Base-by-base conservation (phyloP, 1,140 invertebrate genomes). In the Drosophila kohkoa region DNA sequence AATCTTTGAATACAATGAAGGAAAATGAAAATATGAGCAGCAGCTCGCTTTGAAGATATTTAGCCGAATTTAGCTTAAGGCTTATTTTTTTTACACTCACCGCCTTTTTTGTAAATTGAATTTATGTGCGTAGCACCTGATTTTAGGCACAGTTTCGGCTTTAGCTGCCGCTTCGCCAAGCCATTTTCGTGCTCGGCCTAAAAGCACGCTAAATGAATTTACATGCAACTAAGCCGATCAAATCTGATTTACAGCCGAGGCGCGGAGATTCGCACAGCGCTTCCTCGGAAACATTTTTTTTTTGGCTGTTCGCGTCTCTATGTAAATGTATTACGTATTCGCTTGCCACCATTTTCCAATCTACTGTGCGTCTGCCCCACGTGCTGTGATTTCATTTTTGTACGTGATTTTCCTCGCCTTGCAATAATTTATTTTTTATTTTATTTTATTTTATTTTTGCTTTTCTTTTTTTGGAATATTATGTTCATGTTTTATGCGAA, bases 201-300 rank as follows among this genome's bases (percentile, higher is more conserved):
- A 86, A 74, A 86, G 76, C 52, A 30, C 60, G 59, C 72, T 77
- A 86, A 87, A 77, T 67, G 77, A 81, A 82, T 73, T 86, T 79
- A 81, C 65, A 45, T 77, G 54, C 82, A 68, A 76, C 79, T 82
- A 87, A 86, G 82, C 82, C 65, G 49, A 51, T 73, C 71, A 82
- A 87, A 87, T 87, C 62, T 81, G 79, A 86, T 87, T 79, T 86
- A 41, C 30, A 52, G 52, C 46, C 49, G 25, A 32, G 48, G 30
- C 5, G 20, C 43, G 48, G 41, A 41, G 25, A 38, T 54, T 74
- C 38, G 30, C 5, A 15, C 43, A 45, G 32, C 46, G 16, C 51
- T 54, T 74, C 38, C 66, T 57, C 28, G 5, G 41, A 10, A 10
- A 48, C 10, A 45, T 13, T 43, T 43, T 3, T 13, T 63, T 67